phyloP scores from a whole-genome alignment of 2,113 vertebrate genomes.

The Rynchops niger region DNA sequence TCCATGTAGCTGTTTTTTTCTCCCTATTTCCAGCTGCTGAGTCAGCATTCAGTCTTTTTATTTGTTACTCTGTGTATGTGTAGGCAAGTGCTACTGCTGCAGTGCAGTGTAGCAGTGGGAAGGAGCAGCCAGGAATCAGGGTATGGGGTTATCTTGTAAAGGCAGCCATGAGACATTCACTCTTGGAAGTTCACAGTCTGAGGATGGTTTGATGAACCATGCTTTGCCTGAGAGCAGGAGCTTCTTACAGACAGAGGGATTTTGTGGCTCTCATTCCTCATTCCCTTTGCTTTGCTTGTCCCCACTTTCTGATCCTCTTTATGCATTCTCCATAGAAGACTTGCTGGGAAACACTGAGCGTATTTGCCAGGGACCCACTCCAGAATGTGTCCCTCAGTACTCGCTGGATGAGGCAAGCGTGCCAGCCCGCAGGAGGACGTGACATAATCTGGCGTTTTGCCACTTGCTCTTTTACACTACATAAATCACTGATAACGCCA shows the following conservation, averaged over 20 bases:
- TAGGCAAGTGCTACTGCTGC: not conserved
- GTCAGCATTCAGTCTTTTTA: not conserved
- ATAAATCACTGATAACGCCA: not conserved
- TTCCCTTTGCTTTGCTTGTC: not conserved
- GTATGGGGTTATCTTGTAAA: not conserved
- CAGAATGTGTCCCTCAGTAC: not conserved
- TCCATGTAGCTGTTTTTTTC: not conserved
- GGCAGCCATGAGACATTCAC: not conserved
- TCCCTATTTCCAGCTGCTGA: not conserved
- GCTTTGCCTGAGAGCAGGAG: not conserved
- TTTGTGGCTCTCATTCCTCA: not conserved
- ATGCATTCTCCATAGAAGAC: not conserved
- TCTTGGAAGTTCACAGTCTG: not conserved
- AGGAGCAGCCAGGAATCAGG: not conserved
- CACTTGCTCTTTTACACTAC: not conserved
- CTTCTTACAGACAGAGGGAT: not conserved
- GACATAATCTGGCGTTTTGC: not conserved
- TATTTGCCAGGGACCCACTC: not conserved
- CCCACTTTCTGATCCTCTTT: not conserved
- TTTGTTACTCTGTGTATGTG: not conserved
- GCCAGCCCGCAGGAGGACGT: not conserved
- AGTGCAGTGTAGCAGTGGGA: not conserved
- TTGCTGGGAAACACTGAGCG: fast-evolving
- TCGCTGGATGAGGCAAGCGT: not conserved
- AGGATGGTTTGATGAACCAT: not conserved